Conservation (phyloP, 2,888 invertebrate genomes). For the Choreutis nemorana region DNA sequence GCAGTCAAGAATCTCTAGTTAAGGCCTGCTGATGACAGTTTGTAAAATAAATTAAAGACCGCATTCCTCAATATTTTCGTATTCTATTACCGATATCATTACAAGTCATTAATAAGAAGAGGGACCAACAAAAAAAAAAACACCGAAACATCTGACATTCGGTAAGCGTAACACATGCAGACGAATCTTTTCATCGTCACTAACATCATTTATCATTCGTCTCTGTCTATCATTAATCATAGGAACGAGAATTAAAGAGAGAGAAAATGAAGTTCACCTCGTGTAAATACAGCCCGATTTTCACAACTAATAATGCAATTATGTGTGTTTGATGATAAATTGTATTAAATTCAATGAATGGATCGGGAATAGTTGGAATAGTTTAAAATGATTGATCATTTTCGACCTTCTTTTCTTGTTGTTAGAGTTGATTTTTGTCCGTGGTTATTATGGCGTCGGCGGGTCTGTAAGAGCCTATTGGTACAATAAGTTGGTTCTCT, state of each 20-base stretch:
- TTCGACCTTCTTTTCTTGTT: no score
- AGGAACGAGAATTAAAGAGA: slow-evolving; percentile 63
- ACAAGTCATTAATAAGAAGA: slow-evolving; percentile 44
- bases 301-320: slow-evolving; percentile 57
- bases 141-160: slow-evolving; percentile 43
- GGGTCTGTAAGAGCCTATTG: slow-evolving; percentile 22
- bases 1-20: no score
- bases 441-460: slow-evolving; percentile 30
- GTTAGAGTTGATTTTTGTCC: no score
- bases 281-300: slow-evolving; percentile 46
- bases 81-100: no score
- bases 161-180: slow-evolving; percentile 37
- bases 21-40: no score
- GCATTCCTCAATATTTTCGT: no score
- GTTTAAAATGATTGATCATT: no score
- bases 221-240: slow-evolving; percentile 47
- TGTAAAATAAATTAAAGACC: no score
- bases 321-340: slow-evolving; percentile 43
- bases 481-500: slow-evolving; percentile 18
- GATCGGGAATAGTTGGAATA: not conserved
- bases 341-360: slow-evolving; percentile 21
- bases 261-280: slow-evolving; percentile 53
- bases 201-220: slow-evolving; percentile 48
- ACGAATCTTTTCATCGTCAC: slow-evolving; percentile 47
- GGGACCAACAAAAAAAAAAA: no score